These are phyloP conservation scores for Zhuqinia jingwanae DNA, from an alignment of 2,888 invertebrate species.

Conservation along the genomic window DNA sequence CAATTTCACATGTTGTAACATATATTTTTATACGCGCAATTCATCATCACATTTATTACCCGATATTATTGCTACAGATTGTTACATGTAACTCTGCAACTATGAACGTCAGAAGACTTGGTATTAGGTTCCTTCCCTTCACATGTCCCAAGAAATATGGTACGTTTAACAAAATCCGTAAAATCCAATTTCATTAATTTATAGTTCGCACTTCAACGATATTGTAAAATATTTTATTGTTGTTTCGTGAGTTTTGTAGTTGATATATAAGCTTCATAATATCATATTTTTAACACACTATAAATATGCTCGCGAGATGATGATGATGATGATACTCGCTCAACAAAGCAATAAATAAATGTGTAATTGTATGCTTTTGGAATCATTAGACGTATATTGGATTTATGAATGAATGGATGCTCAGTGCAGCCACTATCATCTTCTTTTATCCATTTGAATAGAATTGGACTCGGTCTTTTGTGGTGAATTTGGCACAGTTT, in stretches of 20 bases:
- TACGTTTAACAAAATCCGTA: too few species aligned
- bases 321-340: not conserved
- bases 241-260: too few species aligned
- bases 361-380: conserved; percentile 22
- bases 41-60: too few species aligned
- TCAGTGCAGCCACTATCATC: conserved; percentile 26
- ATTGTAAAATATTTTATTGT: not conserved
- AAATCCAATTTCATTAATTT: conserved; percentile 25
- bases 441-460: conserved; percentile 64
- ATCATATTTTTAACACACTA: conserved; percentile 22
- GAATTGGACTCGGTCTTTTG: conserved; percentile 68
- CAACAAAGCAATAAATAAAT: conserved; percentile 15
- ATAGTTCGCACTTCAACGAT: conserved; percentile 44
- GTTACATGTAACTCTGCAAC: too few species aligned
- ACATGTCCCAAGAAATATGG: too few species aligned
- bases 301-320: not conserved
- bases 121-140: too few species aligned
- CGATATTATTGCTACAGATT: too few species aligned
- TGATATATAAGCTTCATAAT: too few species aligned
- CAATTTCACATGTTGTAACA: not conserved
- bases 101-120: too few species aligned
- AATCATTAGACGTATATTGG: conserved; percentile 55
- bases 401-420: conserved; percentile 22
- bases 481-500: conserved; percentile 74
- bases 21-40: too few species aligned